Percentiles rank a stretch among this genome's conserved stretches.
phyloP scores from a whole-genome alignment of 2,797 vertebrate species.

The Rhabdophis nuchalis region DNA sequence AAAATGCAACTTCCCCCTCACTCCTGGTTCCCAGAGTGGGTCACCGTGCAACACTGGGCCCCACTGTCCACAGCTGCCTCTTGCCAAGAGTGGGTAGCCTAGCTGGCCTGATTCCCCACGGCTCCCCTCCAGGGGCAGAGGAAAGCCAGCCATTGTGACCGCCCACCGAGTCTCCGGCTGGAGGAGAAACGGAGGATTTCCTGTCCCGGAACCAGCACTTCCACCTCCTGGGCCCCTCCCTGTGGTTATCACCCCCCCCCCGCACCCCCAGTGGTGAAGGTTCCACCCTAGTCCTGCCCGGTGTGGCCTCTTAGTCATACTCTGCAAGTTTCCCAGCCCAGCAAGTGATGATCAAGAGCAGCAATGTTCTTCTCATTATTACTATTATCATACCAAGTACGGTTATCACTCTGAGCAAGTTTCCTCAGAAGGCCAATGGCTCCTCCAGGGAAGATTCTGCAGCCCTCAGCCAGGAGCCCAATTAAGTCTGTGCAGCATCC shows the following conservation, averaged over 20 bases:
- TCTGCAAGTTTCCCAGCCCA: background rate
- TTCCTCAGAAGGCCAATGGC: background rate
- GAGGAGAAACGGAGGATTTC: constrained; percentile 65
- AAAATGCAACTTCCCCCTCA: background rate
- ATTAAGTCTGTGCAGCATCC: background rate
- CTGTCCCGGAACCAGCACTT: constrained; percentile 54
- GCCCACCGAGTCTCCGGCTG: constrained; percentile 42
- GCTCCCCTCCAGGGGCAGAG: background rate
- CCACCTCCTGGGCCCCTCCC: constrained; percentile 45
- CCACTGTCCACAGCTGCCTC: background rate
- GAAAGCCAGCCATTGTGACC: constrained; percentile 61
- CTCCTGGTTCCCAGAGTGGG: background rate
- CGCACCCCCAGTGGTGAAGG: background rate
- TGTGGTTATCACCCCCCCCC: background rate
- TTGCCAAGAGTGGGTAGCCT: background rate
- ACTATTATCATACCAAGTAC: too few species aligned
- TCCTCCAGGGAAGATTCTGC: background rate
- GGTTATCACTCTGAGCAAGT: background rate
- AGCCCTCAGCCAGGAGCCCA: background rate
- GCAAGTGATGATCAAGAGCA: background rate
- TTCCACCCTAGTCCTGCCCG: accelerated
- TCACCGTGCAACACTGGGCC: background rate
- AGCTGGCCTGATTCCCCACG: background rate
- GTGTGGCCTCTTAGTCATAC: background rate
- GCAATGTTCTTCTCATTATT: background rate